phyloP scores from a whole-genome alignment of 2,888 invertebrate species.

The Trachelus stipa region DNA sequence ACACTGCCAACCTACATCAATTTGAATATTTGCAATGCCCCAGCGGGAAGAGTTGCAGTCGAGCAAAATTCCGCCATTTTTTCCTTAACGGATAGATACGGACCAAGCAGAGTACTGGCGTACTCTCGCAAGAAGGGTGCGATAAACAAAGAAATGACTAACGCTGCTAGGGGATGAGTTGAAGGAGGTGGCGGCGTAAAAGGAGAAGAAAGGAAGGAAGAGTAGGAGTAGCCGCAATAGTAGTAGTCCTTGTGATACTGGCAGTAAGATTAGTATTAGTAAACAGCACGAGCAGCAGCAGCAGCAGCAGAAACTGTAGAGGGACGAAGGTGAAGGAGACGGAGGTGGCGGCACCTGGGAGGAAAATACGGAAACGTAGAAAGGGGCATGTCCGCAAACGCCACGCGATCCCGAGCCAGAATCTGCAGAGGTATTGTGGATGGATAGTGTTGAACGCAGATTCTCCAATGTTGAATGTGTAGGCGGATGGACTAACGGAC shows the following conservation, averaged over 20 bases:
- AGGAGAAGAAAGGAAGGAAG: slow-evolving; percentile 10
- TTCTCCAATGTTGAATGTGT: slow-evolving; percentile 28
- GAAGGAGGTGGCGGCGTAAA: slow-evolving; percentile 22
- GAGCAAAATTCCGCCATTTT: not conserved
- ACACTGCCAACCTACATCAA: not conserved
- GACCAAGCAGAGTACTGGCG: not conserved
- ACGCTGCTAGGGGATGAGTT: slow-evolving; percentile 27
- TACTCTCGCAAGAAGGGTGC: not conserved
- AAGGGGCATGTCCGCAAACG: slow-evolving; percentile 17
- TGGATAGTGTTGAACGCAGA: slow-evolving; percentile 30
- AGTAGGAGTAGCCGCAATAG: not conserved
- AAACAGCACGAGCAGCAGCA: not conserved
- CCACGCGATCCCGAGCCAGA: slow-evolving; percentile 11
- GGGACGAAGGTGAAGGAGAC: slow-evolving; percentile 16
- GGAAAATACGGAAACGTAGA: slow-evolving; percentile 32
- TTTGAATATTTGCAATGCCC: not conserved
- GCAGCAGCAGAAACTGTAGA: not conserved
- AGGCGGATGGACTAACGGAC: slow-evolving; percentile 26
- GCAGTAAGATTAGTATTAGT: not conserved
- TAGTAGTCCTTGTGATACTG: not conserved
- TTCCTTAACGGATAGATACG: not conserved
- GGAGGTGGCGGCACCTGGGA: slow-evolving; percentile 31
- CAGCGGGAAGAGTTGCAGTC: not conserved
- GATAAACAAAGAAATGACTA: slow-evolving; percentile 14
- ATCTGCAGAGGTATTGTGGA: slow-evolving; percentile 12